Conservation (phyloP, 1,140 invertebrate species). For the Lucilia sericata region DNA sequence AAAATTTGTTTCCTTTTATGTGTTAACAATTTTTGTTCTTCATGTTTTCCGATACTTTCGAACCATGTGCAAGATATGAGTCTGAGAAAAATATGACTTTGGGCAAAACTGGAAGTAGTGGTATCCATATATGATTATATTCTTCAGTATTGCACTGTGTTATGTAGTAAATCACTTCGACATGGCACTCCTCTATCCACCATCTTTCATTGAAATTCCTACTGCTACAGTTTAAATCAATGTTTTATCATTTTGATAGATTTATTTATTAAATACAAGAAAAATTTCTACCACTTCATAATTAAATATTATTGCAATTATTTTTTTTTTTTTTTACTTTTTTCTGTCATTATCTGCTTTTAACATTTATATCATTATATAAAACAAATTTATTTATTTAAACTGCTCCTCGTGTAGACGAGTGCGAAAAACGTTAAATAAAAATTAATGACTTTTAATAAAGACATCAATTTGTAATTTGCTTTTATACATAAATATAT, state of each 20-base stretch:
- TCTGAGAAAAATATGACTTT: no score
- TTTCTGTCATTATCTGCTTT: no score
- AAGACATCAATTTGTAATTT: slow-evolving; percentile 42
- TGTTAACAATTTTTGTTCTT: no score
- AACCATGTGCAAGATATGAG: no score
- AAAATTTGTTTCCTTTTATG: no score
- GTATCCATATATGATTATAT: no score
- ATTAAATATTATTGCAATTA: background rate
- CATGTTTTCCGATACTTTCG: no score
- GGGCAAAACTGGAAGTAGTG: no score
- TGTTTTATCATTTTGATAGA: background rate
- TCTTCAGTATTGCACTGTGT: no score
- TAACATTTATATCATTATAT: no score
- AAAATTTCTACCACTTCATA: slow-evolving; percentile 11
- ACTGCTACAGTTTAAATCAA: background rate
- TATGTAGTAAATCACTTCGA: no score
- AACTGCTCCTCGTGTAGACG: background rate
- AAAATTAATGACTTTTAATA: slow-evolving; percentile 43
- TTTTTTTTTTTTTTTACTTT: background rate
- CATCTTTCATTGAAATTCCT: background rate
- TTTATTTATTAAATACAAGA: background rate
- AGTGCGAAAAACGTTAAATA: slow-evolving; percentile 37
- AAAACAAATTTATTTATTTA: no score
- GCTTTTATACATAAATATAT: background rate
- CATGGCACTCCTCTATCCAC: background rate